These are phyloP conservation scores for Limosa lapponica DNA, from an alignment of 2,797 vertebrate genomes.

Conservation along the genomic window DNA sequence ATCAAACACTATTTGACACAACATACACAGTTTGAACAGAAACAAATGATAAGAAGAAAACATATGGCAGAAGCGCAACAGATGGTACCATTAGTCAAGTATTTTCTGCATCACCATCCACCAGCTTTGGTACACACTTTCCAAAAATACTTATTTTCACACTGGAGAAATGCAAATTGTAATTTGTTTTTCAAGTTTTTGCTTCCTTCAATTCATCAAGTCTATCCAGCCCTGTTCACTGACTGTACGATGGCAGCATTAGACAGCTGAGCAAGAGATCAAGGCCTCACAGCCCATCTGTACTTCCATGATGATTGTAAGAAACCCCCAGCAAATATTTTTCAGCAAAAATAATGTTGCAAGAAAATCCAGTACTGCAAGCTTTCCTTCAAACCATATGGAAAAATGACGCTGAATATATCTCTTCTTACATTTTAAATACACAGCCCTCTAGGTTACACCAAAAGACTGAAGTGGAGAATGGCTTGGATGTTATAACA, in stretches of 20 bases:
- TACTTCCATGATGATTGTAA: accelerated
- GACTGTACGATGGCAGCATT: accelerated
- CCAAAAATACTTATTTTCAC: neutral
- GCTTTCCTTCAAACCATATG: neutral
- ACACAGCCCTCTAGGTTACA: neutral
- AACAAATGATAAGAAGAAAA: neutral
- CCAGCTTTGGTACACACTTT: neutral
- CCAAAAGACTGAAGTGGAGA: neutral
- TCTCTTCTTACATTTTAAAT: neutral
- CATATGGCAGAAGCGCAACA: neutral
- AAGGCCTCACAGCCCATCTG: neutral
- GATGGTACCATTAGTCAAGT: neutral
- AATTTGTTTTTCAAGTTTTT: neutral
- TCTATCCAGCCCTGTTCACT: neutral
- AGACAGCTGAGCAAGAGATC: neutral
- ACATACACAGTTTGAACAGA: neutral
- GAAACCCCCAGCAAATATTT: neutral
- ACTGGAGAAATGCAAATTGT: neutral
- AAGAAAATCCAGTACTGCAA: neutral
- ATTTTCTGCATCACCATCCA: neutral
- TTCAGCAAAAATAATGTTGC: neutral
- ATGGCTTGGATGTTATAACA: neutral
- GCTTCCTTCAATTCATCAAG: neutral
- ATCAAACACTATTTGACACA: neutral
- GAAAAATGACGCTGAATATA: neutral